Base-by-base conservation (phyloP, 2,888 invertebrate species). In the Steromphala cineraria region DNA sequence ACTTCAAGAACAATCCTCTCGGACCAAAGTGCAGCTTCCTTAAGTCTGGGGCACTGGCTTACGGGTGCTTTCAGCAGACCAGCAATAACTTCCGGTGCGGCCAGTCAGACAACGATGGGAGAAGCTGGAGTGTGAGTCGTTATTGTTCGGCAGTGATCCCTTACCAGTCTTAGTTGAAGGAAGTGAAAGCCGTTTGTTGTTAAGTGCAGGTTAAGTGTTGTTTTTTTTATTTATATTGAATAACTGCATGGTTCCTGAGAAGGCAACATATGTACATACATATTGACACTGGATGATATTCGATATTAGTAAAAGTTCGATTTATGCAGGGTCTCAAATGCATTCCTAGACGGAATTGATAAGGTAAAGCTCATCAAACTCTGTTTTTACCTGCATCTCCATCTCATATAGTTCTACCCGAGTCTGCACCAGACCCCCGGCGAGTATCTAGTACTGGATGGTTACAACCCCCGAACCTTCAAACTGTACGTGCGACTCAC, bases 21-120 rank as follows among this genome's bases (percentile, higher is more conserved):
- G 83, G 83, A 4, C 83, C 81, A 2, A 80, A 85, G 56, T 86
- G 85, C 75, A 55, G 55, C 53, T 89, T 87, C 80, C 79, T 89
- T 2, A 46, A 62, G 28, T 21, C 46, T 21, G 67, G 67, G 2
- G 40, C 46, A 21, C n/a, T 79, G n/a, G 67, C 76, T 10, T 84
- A 84, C 52, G 87, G 88, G 0, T 87, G 88, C 80, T 87, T 85
- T 52, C 80, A 77, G 36, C 19, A 40, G 31, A 74, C 75, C 13
- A 75, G 28, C n/a, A 28, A 67, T 4, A 36, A 80, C n/a, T 82
- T 78, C n/a, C 46, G 75, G 10, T 87, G 87, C 81, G 85, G 81
- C 1, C 74, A 80, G 53, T 80, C 85, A 8, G 80, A 80, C 31
- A 78, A 84, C 28, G 28, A 77, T 15, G 83, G 83, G 0, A 24